Base-by-base conservation (phyloP, 2,888 invertebrate species). In the Platerodrilus igneus region DNA sequence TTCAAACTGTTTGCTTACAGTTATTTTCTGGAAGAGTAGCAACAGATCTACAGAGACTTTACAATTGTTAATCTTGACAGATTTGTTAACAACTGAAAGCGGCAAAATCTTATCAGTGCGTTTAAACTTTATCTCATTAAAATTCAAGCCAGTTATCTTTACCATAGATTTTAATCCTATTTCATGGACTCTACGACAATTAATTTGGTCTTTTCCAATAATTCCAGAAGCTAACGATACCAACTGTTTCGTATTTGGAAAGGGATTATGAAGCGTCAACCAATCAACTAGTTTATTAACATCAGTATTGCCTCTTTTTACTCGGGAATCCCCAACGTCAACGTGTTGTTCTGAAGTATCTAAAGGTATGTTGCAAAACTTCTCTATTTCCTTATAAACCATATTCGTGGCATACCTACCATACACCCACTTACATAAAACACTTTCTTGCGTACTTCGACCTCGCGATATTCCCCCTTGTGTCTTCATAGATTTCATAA, bases 351-450 rank as follows among this genome's bases (percentile, higher is more conserved):
- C 43, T 15, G 38, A 23, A 22, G 19, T 20, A 16, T 42, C 42
- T 28, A 50, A 47, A 6, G 47, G 47, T 30, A 49, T 26, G 29
- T 47, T 29, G 43, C 48, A 27, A 15, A 39, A 44, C 39, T 44
- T 45, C 23, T 54, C 52, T 13, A 52, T 47, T 50, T 50, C 48
- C 32, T 59, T 52, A 55, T 55, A 59, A 49, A 59, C 7, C 7
- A 7, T 7, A 19, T 19, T 19, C 7, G 20, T 53, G 19, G 50
- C 49, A 50, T 55, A 50, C 31, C 51, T 52, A 41, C 51, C 52
- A 50, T 50, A 52, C 26, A 56, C 43, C 53, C 56, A 59, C 37
- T 55, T 55, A 52, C 47, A 47, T 35, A 57, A 32, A 48, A 57
- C 54, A 51, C 57, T 53, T 25, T 45, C 47, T 36, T 28, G 20